These are phyloP conservation scores for Montipora cactus DNA, from an alignment of 64 coral and sea anemone genomes.

Conservation along the genomic window DNA sequence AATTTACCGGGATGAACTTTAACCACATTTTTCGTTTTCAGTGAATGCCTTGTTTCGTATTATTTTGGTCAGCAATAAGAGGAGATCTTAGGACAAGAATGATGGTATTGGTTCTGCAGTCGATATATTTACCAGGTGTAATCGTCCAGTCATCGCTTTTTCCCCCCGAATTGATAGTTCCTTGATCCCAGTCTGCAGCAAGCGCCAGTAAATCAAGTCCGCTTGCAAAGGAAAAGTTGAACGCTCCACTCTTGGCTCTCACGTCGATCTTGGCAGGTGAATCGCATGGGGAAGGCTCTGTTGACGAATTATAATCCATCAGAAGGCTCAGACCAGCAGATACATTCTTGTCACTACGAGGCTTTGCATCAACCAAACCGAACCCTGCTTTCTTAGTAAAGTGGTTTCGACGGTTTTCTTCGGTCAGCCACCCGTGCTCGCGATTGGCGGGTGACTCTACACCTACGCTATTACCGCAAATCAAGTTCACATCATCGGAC, in stretches of 20 bases:
- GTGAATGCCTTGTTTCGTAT: no score
- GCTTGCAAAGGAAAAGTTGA: conserved; percentile 1
- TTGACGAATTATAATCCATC: conserved; percentile 88
- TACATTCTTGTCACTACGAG: conserved; percentile 1
- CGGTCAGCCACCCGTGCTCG: conserved; percentile 26
- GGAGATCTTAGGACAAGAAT: no score
- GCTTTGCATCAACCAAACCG: conserved; percentile 7
- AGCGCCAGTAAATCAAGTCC: conserved; percentile 26
- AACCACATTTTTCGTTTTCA: no score
- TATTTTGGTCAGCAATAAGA: no score
- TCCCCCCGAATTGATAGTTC: background rate
- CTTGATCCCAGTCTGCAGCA: background rate
- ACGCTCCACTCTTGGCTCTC: background rate
- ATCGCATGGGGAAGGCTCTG: conserved; percentile 61
- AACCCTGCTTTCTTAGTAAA: conserved; percentile 14
- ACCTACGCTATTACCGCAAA: conserved; percentile 53
- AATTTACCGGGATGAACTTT: no score
- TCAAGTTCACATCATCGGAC: conserved; percentile 29
- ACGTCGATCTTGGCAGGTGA: background rate
- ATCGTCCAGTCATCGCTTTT: background rate
- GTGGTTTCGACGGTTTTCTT: conserved; percentile 39
- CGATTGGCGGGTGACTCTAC: background rate
- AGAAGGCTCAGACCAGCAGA: conserved; percentile 80
- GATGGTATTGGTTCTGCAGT: no score
- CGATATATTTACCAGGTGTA: conserved; percentile 2